phyloP scores from a whole-genome alignment of 2,888 invertebrate genomes.

The Caenorhabditis sp. region DNA sequence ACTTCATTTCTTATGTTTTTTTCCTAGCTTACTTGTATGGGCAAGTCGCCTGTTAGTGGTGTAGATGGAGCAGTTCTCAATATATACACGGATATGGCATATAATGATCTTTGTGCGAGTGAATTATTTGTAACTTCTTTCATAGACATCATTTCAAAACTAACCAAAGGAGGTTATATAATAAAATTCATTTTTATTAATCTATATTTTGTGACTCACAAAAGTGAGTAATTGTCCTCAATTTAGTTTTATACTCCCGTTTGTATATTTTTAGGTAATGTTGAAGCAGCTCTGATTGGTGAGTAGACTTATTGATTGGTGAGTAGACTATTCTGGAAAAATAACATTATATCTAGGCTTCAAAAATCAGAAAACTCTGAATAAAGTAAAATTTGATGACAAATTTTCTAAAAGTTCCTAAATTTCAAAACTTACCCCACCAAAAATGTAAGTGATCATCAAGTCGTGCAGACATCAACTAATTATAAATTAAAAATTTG shows the following conservation, averaged over 20 bases:
- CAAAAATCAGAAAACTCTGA: too few relatives aligned
- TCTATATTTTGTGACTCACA: background rate
- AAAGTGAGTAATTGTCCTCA: background rate
- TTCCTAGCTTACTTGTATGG: slow-evolving; percentile 16
- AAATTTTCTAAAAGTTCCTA: too few relatives aligned
- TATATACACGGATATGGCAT: slow-evolving; percentile 33
- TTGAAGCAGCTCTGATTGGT: slow-evolving; percentile 10
- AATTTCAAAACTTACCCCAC: too few relatives aligned
- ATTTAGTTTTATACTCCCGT: background rate
- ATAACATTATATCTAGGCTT: too few relatives aligned
- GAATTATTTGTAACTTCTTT: slow-evolving; percentile 7
- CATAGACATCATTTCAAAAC: background rate
- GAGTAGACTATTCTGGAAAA: too few relatives aligned
- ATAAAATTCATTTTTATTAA: slow-evolving; percentile 31
- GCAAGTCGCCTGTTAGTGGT: background rate
- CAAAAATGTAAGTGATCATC: too few relatives aligned
- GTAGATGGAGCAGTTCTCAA: slow-evolving; percentile 19
- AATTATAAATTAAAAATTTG: too few relatives aligned
- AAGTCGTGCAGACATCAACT: too few relatives aligned
- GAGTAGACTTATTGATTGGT: too few relatives aligned
- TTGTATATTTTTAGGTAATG: slow-evolving; percentile 13
- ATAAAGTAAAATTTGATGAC: too few relatives aligned
- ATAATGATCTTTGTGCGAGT: slow-evolving; percentile 21
- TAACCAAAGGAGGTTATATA: slow-evolving; percentile 12
- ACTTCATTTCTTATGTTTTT: too few relatives aligned